A percentile compares a stretch with the other conserved stretches of the same genome.
Conservation (phyloP, 2,113 vertebrate genomes). For the Deroptyus accipitrinus region DNA sequence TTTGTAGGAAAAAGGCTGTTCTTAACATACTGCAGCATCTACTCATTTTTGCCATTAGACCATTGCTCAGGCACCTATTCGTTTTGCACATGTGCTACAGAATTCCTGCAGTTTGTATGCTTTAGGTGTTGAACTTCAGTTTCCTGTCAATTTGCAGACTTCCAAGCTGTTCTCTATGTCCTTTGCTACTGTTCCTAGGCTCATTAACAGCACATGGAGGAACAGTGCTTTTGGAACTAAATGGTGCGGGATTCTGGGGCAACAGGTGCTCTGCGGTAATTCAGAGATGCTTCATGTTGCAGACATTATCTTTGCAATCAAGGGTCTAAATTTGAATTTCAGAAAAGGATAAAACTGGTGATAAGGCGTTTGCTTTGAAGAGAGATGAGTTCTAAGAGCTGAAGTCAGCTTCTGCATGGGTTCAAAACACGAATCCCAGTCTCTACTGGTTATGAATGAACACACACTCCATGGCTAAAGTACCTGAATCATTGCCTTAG, state of each 20-base stretch:
- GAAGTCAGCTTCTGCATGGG: background rate
- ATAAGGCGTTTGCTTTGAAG: background rate
- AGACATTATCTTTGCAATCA: background rate
- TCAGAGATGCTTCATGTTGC: background rate
- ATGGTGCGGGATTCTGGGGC: background rate
- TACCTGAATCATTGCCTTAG: background rate
- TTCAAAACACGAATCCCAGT: background rate
- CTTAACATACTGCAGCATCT: background rate
- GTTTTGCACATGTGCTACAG: background rate
- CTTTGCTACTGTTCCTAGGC: background rate
- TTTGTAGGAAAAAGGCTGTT: background rate
- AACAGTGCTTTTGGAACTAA: background rate
- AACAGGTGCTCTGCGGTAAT: background rate
- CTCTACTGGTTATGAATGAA: background rate
- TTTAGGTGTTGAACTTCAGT: background rate
- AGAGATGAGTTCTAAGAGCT: background rate
- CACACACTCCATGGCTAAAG: accelerated
- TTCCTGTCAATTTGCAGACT: background rate
- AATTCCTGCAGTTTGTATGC: background rate
- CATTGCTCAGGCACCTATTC: background rate
- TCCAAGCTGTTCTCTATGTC: background rate
- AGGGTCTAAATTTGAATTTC: background rate
- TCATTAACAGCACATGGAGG: accelerated
- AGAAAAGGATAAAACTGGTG: background rate
- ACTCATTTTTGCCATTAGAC: background rate